phyloP scores from a whole-genome alignment of 2,113 vertebrate genomes.

The Urocynchramus pylzowi region DNA sequence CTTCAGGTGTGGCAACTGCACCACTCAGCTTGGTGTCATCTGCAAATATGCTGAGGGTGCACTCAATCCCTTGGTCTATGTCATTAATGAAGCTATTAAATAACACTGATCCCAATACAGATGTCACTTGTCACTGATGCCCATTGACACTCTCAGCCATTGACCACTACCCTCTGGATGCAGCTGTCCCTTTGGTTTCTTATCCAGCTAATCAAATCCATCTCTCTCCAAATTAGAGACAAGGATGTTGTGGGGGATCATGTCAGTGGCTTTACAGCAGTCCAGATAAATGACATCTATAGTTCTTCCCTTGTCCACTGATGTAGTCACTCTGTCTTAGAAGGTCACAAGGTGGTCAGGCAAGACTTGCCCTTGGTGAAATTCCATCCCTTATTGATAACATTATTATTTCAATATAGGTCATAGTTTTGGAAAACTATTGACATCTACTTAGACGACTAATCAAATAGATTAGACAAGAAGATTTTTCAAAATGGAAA shows the following conservation, averaged over 20 bases:
- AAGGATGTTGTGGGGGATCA: not conserved
- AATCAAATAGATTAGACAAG: not conserved
- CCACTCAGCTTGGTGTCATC: fast-evolving
- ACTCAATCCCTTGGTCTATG: not conserved
- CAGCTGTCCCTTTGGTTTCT: not conserved
- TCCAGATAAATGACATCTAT: not conserved
- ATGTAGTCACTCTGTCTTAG: not conserved
- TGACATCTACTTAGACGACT: not conserved
- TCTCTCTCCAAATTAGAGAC: not conserved
- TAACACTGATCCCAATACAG: not conserved
- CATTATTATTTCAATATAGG: not conserved
- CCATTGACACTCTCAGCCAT: not conserved
- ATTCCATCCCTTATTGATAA: not conserved
- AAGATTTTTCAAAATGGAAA: not conserved
- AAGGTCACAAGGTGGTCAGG: not conserved
- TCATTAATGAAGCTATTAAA: not conserved
- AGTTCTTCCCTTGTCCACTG: not conserved
- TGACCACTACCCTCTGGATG: not conserved
- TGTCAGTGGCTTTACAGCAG: not conserved
- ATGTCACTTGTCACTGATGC: not conserved
- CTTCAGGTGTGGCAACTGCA: not conserved
- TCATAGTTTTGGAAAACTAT: not conserved
- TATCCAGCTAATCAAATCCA: not conserved
- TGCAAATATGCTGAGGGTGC: not conserved
- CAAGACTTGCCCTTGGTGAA: not conserved